These are phyloP conservation scores for Drosophila nr. perissopoda DNA, from an alignment of 2,888 invertebrate genomes.

Conservation along the genomic window DNA sequence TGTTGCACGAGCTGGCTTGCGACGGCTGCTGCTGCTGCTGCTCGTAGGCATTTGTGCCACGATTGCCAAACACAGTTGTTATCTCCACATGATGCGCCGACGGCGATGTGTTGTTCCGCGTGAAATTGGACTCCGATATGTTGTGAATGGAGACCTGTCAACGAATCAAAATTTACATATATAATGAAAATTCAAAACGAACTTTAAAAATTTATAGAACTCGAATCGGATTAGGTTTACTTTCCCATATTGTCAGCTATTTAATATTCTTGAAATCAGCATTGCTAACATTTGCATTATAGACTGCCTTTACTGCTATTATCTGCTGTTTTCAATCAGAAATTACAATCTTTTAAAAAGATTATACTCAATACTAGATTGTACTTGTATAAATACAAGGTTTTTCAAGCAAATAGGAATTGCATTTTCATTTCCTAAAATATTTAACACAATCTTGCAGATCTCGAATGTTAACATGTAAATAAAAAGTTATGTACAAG, in stretches of 20 bases:
- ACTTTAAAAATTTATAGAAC: background rate
- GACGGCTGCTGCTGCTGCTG: conserved; percentile 55
- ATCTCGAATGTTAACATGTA: background rate
- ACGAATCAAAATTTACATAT: background rate
- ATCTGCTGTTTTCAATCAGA: background rate
- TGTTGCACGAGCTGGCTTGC: conserved; percentile 60
- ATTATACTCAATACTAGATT: background rate
- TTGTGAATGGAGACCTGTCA: conserved; percentile 85
- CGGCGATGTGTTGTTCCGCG: conserved; percentile 81
- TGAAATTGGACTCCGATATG: conserved; percentile 84
- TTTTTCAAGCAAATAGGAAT: background rate
- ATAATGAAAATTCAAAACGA: background rate
- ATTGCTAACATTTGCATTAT: background rate
- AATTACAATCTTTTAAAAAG: background rate
- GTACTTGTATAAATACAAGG: background rate
- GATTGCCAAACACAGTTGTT: conserved; percentile 82
- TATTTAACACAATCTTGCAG: background rate
- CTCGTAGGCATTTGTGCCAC: conserved; percentile 75
- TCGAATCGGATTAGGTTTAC: background rate
- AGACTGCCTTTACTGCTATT: background rate
- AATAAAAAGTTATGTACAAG: background rate
- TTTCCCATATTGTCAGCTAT: background rate
- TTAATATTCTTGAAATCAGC: background rate
- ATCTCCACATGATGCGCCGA: conserved; percentile 84
- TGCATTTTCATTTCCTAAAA: background rate